Percentiles rank a stretch among this genome's conserved stretches.
Evolutionary conservation across 2,888 invertebrate species (phyloP).

Genomic region (Aphidoletes aphidimyza): DNA sequence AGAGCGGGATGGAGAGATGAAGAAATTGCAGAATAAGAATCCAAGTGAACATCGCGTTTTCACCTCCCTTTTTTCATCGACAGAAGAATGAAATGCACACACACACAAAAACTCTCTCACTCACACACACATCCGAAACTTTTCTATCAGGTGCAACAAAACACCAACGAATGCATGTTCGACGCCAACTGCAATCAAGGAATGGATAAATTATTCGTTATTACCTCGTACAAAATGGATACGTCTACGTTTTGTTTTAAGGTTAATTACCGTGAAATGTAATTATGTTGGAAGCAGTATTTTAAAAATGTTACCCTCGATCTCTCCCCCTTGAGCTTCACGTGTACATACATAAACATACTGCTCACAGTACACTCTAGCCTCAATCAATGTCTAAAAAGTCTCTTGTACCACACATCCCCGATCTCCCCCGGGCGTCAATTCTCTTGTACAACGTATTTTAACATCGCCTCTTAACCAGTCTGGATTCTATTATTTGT

Average conservation of each 20-base stretch:
- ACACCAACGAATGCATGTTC: neutral
- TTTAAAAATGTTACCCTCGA: neutral
- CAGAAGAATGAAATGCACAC: neutral
- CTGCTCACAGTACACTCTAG: neutral
- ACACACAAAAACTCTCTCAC: too few relatives aligned
- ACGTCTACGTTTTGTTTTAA: slow-evolving; percentile 43
- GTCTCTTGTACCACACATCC: neutral
- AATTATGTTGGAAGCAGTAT: slow-evolving; percentile 48
- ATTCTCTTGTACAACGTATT: too few relatives aligned
- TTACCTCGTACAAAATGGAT: slow-evolving; percentile 27
- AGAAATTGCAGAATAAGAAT: neutral
- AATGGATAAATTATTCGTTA: slow-evolving; percentile 34
- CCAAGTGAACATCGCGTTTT: slow-evolving; percentile 23
- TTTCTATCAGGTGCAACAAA: too few relatives aligned
- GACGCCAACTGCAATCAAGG: slow-evolving; percentile 9
- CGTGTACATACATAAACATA: neutral
- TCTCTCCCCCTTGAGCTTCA: neutral
- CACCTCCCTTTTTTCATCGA: neutral
- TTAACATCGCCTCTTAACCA: too few relatives aligned
- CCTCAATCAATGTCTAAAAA: neutral
- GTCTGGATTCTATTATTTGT: too few relatives aligned
- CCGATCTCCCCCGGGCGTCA: too few relatives aligned
- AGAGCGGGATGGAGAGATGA: too few relatives aligned
- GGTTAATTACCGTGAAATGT: slow-evolving; percentile 37
- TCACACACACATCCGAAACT: too few relatives aligned